phyloP scores from a whole-genome alignment of 92 coral and sea anemone species.

The Chrysogorgia sp. region DNA sequence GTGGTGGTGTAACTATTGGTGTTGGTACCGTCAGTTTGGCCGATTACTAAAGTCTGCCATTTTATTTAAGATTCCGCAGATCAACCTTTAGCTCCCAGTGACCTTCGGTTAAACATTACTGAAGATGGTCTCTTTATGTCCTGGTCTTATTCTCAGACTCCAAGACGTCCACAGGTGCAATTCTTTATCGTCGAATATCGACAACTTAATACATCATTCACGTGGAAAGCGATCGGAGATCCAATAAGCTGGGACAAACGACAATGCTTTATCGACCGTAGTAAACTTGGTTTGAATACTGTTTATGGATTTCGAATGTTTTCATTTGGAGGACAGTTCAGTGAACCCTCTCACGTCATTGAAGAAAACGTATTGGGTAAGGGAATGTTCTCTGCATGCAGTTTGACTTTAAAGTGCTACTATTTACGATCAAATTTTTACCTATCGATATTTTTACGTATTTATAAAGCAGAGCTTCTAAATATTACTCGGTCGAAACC shows the following conservation, averaged over 20 bases:
- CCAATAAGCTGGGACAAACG: constrained; percentile 59
- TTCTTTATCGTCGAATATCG: constrained; percentile 79
- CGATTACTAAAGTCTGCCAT: too few species aligned
- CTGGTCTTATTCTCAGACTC: constrained; percentile 77
- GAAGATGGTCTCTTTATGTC: constrained; percentile 71
- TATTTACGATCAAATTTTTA: too few species aligned
- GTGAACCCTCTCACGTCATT: constrained; percentile 83
- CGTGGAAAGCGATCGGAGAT: constrained; percentile 64
- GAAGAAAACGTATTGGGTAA: constrained; percentile 71
- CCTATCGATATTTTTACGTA: too few species aligned
- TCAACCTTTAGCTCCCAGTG: constrained; percentile 81
- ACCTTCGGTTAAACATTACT: constrained; percentile 79
- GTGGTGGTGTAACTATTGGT: too few species aligned
- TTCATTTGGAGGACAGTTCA: constrained; percentile 72
- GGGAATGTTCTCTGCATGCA: too few species aligned
- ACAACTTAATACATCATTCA: constrained; percentile 64
- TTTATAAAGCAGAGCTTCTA: too few species aligned
- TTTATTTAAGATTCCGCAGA: constrained; percentile 55
- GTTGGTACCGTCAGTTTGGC: too few species aligned
- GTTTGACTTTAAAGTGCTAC: too few species aligned
- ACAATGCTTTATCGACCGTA: constrained; percentile 64
- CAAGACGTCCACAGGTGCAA: constrained; percentile 81
- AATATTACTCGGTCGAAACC: too few species aligned
- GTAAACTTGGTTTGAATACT: constrained; percentile 59
- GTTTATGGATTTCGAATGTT: constrained; percentile 86